Percentiles rank a stretch among this genome's conserved stretches.
These are phyloP conservation scores for Anagyrus pseudococci DNA, from an alignment of 2,888 invertebrate species.

Conservation along the genomic window DNA sequence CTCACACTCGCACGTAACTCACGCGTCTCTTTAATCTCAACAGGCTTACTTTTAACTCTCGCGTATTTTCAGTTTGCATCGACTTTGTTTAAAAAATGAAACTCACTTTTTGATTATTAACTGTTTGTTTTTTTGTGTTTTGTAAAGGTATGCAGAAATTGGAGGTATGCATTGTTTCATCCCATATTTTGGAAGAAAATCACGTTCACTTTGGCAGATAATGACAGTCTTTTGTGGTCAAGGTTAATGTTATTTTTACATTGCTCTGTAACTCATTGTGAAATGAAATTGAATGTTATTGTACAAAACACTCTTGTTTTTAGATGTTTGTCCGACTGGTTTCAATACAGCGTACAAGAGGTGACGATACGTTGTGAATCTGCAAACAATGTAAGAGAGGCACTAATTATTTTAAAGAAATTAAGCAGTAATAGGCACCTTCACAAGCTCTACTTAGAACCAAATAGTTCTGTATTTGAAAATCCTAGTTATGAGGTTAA, in stretches of 20 bases:
- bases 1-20: background rate
- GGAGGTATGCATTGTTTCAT: conserved; percentile 64
- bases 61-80: background rate
- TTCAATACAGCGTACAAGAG: conserved; percentile 59
- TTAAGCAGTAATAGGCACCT: conserved; percentile 57
- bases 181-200: conserved; percentile 63
- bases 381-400: conserved; percentile 51
- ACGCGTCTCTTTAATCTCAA: background rate
- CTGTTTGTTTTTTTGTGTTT: conserved; percentile 9
- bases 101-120: no score
- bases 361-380: conserved; percentile 61
- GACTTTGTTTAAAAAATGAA: no score
- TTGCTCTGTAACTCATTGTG: background rate
- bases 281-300: background rate
- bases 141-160: conserved; percentile 64
- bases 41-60: background rate
- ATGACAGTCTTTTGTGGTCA: conserved; percentile 56
- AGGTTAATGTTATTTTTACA: conserved; percentile 44
- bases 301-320: conserved; percentile 5
- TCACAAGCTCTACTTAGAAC: conserved; percentile 57
- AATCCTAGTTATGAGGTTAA: conserved; percentile 39
- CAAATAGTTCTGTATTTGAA: conserved; percentile 52
- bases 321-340: conserved; percentile 57
- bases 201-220: conserved; percentile 56
- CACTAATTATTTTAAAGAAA: conserved; percentile 53